These are phyloP conservation scores for Actenoides hombroni DNA, from an alignment of 2,113 vertebrate species.

Conservation along the genomic window DNA sequence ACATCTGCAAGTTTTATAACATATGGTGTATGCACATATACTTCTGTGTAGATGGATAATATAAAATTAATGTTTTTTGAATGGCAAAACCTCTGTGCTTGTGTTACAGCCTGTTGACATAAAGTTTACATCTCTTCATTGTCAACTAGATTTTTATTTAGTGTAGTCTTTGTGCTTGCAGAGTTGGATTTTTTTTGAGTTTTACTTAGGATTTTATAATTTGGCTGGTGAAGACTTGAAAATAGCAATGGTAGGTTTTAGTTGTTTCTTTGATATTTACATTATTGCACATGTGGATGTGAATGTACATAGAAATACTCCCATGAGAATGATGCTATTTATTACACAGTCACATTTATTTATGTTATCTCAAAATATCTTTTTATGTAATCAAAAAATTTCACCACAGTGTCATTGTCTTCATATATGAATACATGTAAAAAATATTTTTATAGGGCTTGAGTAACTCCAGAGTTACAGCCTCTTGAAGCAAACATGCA, in stretches of 20 bases:
- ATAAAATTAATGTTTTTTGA: not conserved
- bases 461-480: not conserved
- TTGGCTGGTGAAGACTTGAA: not conserved
- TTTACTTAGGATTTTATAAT: not conserved
- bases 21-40: not conserved
- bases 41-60: not conserved
- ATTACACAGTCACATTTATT: not conserved
- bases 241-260: not conserved
- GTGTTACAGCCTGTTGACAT: not conserved
- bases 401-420: not conserved
- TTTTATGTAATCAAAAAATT: not conserved
- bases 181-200: not conserved
- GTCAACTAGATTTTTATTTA: not conserved
- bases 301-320: not conserved
- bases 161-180: not conserved
- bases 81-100: not conserved
- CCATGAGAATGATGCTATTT: not conserved
- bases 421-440: not conserved
- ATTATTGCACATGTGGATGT: not conserved
- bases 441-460: not conserved
- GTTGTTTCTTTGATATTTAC: not conserved
- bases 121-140: not conserved
- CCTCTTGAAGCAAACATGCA: not conserved
- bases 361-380: not conserved
- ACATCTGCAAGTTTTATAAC: not conserved